Evolutionary conservation across 2,113 vertebrate species (phyloP), one percentile per base, ranked within the genome.

Genomic region (Lonchura striata): DNA sequence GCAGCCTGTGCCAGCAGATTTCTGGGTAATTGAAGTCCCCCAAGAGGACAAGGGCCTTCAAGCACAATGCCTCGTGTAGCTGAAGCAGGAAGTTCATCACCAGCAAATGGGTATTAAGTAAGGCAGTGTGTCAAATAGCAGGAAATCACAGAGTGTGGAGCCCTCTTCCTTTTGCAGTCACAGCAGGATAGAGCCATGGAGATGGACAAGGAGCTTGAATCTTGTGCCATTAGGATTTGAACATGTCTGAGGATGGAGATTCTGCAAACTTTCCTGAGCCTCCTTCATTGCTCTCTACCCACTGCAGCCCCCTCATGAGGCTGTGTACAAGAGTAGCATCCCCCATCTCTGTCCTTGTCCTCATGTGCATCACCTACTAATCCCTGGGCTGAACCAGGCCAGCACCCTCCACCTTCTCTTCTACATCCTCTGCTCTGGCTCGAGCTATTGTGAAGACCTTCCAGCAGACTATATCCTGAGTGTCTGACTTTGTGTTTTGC

Each of bases 401-500:
- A 35, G 11, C 25, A 39, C 11, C 5, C 46, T 59, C 4, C 2
- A 20, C 23, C 9, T 81, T n/a, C 8, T 9, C 18, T 42, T 42
- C 7, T 44, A 13, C 4, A 16, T 0, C 0, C 17, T 71, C 9
- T 76, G 28, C 21, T 88, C n/a, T 3, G 7, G 8, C 39, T 44
- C 16, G 18, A 52, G 1, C 8, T 39, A 21, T 15, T 9, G 4
- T 5, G 3, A 28, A 6, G 9, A n/a, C 27, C 11, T 66, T 57
- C 24, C 35, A n/a, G 27, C 10, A 24, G 17, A 52, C 42, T 64
- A 15, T 20, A 25, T 41, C 15, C 21, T n/a, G 7, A 35, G 46
- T 2, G 1, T 33, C 7, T 31, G 39, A 16, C 23, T 54, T 46
- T 57, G 42, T 72, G 33, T 33, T 66, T 15, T 7, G 6, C 27